Evolutionary conservation across 2,113 vertebrate genomes (phyloP).

Genomic region (Tragelaphus imberbis): DNA sequence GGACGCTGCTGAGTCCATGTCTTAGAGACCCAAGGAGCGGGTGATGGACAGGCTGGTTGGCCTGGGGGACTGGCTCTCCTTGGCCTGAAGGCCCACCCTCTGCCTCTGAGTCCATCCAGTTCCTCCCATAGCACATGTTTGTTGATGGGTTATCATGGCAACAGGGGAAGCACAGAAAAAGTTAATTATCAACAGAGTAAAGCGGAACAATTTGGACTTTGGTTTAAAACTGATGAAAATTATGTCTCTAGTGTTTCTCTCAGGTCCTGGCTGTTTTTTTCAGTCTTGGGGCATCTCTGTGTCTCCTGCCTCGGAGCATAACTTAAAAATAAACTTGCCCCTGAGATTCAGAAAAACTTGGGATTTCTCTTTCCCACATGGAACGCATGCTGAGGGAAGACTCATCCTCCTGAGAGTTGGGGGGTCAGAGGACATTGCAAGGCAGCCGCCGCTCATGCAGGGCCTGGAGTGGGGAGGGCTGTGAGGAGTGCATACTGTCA

Average conservation of each 20-base stretch:
- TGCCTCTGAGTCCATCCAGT: background rate
- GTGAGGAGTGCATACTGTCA: background rate
- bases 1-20: background rate
- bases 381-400: background rate
- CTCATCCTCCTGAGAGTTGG: background rate
- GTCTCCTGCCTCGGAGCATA: background rate
- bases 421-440: background rate
- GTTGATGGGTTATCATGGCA: constrained; percentile 17
- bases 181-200: background rate
- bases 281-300: background rate
- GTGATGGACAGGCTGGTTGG: background rate
- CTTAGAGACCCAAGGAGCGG: background rate
- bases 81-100: background rate
- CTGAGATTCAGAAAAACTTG: background rate
- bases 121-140: background rate
- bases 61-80: background rate
- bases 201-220: background rate
- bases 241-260: background rate
- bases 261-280: background rate
- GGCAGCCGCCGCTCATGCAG: background rate
- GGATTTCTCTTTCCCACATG: background rate
- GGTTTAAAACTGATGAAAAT: background rate
- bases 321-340: background rate
- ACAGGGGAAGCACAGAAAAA: background rate
- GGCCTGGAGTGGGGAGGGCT: background rate